Evolutionary conservation across 1,140 invertebrate genomes (phyloP).

Genomic region (Manduca sexta): DNA sequence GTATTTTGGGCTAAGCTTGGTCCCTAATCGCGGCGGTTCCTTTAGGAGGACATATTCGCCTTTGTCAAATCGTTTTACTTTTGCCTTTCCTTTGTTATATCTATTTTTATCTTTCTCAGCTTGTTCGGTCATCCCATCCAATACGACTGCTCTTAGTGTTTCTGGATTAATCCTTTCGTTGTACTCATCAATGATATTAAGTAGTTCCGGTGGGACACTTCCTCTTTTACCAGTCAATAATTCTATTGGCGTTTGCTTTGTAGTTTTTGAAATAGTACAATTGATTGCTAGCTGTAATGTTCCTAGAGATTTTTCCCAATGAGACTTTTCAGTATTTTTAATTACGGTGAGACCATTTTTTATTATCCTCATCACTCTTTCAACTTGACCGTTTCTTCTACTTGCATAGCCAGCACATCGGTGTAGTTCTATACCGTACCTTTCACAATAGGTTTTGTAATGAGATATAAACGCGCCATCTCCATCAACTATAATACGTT

Average conservation of each 20-base stretch:
- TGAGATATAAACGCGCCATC: constrained; percentile 16
- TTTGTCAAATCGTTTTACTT: constrained; percentile 11
- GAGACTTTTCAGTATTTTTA: constrained; percentile 1
- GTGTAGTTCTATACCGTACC: constrained; percentile 20
- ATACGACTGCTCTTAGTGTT: constrained; percentile 1
- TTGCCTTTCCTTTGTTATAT: constrained; percentile 12
- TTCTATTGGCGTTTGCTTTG: constrained; percentile 14
- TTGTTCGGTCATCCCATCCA: constrained; percentile 8
- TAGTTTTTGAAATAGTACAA: constrained; percentile 20
- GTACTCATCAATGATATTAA: constrained; percentile 2
- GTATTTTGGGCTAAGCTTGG: constrained; percentile 11
- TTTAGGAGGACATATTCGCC: constrained; percentile 12
- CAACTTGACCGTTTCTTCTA: constrained; percentile 36
- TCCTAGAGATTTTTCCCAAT: constrained; percentile 13
- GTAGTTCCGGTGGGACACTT: constrained; percentile 10
- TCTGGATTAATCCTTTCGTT: constrained; percentile 9
- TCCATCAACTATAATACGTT: constrained; percentile 18
- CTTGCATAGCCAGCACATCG: constrained; percentile 14
- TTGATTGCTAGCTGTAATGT: constrained; percentile 28
- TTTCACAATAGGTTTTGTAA: constrained; percentile 17
- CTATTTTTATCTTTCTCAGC: constrained; percentile 5
- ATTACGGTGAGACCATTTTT: constrained; percentile 18
- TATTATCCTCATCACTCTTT: constrained; percentile 30
- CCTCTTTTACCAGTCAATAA: constrained; percentile 12
- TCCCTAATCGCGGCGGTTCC: constrained; percentile 7